Evolutionary conservation across 2,113 vertebrate genomes (phyloP), one percentile per base, ranked within the genome.

Genomic region (Syngnathoides biaculeatus): DNA sequence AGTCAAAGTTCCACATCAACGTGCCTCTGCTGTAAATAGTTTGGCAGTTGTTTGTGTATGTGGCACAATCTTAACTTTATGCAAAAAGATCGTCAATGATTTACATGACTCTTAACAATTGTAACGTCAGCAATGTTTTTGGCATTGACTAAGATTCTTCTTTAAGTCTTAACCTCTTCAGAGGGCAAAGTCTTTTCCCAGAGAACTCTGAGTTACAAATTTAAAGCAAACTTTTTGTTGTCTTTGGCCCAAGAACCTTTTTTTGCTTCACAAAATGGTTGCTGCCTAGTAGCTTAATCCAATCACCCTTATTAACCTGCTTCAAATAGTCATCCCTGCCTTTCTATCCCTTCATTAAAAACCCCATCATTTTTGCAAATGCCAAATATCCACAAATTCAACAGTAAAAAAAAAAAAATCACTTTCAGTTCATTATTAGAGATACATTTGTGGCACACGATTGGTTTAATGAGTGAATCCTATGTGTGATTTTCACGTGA

Each of bases 151-250:
- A 22, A 30, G 52, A 22, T 26, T 57, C 55, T 57, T 57, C 55
- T 27, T 52, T 3, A 2, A 26, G 55, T 57, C 15, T 57, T 57
- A 68, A 69, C 60, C 69, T 84, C 58, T 68, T 71, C 76, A 81
- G 78, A 87, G 62, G 72, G 82, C 71, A 52, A 30, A 71, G 76
- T 82, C 75, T 86, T 82, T 81, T 89, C 80, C 74, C 81, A 78
- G 53, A 72, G 71, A 77, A 66, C 68, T 87, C 64, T 81, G 63
- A 83, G 81, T 84, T 86, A 85, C 86, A 75, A 78, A 84, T 88
- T 83, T 71, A 86, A 85, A 79, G 73, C 79, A 26, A 22, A 86
- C 77, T 88, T 86, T 86, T 71, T 79, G 63, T 91, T 90, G 88
- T 85, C 72, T 68, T 10, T 48, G 39, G 60, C 73, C 87, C 87